These are phyloP conservation scores for Oncorhynchus nerka DNA, from an alignment of 2,113 vertebrate genomes.

Conservation along the genomic window DNA sequence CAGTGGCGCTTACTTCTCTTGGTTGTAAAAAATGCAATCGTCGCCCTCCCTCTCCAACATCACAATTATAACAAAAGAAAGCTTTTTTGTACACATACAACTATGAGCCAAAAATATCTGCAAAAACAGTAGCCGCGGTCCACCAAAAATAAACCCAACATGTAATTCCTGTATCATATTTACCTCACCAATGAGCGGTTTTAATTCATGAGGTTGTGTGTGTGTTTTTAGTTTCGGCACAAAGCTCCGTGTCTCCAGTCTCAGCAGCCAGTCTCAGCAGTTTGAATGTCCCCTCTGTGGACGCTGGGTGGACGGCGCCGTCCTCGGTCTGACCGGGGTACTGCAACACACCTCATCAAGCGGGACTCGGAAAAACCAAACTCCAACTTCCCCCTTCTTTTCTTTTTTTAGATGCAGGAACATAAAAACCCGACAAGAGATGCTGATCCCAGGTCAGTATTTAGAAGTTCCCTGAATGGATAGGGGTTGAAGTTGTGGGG, in stretches of 20 bases:
- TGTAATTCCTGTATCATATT: slow-evolving; percentile 43
- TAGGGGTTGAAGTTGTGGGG: too few species aligned
- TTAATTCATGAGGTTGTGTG: slow-evolving; percentile 75
- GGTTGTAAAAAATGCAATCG: slow-evolving; percentile 53
- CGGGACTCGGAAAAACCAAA: slow-evolving; percentile 42
- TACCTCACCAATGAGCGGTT: slow-evolving; percentile 76
- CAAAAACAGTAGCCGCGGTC: background rate
- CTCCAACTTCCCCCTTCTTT: too few species aligned
- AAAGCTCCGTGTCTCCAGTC: slow-evolving; percentile 71
- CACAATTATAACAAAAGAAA: slow-evolving; percentile 53
- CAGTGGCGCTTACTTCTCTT: slow-evolving; percentile 60
- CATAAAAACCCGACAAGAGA: background rate
- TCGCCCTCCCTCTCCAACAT: slow-evolving; percentile 55
- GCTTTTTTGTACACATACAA: slow-evolving; percentile 34
- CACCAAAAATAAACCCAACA: background rate
- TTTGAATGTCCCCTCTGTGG: slow-evolving; percentile 31
- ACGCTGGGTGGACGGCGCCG: slow-evolving; percentile 69
- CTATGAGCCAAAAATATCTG: slow-evolving; percentile 18
- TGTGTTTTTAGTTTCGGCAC: slow-evolving; percentile 76
- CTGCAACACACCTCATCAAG: slow-evolving; percentile 39
- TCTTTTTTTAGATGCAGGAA: background rate
- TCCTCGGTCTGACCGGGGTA: slow-evolving; percentile 65
- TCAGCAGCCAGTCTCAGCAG: slow-evolving; percentile 60
- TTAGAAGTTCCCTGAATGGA: background rate
- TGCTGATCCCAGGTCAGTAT: background rate